These are phyloP conservation scores for Cerceris rybyensis DNA, from an alignment of 2,888 invertebrate species.

Conservation along the genomic window DNA sequence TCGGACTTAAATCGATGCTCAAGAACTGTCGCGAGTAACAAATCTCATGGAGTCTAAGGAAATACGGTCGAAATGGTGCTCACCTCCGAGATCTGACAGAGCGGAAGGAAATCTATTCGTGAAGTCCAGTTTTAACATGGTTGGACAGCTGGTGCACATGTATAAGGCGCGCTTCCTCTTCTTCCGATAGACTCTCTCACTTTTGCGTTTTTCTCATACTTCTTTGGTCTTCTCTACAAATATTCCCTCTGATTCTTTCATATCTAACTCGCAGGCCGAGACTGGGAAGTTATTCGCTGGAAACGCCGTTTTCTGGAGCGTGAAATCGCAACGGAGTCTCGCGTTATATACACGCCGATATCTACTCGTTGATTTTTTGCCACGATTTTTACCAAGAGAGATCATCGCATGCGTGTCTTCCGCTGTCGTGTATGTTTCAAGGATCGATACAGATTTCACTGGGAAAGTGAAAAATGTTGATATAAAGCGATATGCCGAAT, in stretches of 20 bases:
- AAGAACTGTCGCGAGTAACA: neutral
- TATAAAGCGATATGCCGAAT: neutral
- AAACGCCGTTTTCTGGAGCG: constrained; percentile 53
- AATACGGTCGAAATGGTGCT: neutral
- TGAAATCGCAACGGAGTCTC: constrained; percentile 49
- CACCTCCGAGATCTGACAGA: constrained; percentile 33
- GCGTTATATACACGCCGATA: constrained; percentile 27
- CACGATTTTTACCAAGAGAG: constrained; percentile 6
- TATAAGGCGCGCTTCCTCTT: constrained; percentile 54
- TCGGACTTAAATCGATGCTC: neutral
- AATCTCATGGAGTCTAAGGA: neutral
- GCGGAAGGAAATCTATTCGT: constrained; percentile 56
- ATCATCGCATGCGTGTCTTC: neutral
- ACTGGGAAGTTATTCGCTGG: constrained; percentile 23
- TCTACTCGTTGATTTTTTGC: constrained; percentile 14
- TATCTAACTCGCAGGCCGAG: constrained; percentile 37
- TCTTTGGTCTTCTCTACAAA: constrained; percentile 41
- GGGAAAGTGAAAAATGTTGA: neutral
- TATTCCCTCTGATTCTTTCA: constrained; percentile 47
- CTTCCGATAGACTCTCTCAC: constrained; percentile 45
- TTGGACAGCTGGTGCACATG: constrained; percentile 54
- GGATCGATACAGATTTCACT: neutral
- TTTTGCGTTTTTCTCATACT: constrained; percentile 10
- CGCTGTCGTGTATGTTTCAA: neutral
- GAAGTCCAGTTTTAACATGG: constrained; percentile 54